Conservation (phyloP, 2,113 vertebrate genomes). For the Istiophorus platypterus region DNA sequence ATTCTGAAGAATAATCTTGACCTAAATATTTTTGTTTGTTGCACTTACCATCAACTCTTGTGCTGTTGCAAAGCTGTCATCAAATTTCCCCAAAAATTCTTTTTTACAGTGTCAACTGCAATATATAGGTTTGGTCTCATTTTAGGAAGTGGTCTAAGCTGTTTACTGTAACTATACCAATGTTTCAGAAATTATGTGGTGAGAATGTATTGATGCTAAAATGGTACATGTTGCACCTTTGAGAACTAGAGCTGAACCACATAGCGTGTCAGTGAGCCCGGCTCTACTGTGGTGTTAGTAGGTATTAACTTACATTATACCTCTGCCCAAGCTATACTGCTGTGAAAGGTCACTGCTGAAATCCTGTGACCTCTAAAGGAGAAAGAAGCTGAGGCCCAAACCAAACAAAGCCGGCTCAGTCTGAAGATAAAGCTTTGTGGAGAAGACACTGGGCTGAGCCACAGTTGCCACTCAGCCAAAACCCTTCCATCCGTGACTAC, state of each 20-base stretch:
- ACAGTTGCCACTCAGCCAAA: not conserved
- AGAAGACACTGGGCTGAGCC: not conserved
- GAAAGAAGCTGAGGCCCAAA: not conserved
- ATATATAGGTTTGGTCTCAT: not conserved
- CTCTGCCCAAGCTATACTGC: conserved; percentile 3
- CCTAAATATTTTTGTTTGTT: too few species aligned
- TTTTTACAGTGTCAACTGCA: too few species aligned
- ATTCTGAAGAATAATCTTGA: too few species aligned
- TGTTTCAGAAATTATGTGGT: not conserved
- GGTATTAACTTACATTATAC: not conserved
- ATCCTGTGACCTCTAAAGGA: not conserved
- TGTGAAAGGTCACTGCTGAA: not conserved
- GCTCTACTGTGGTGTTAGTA: not conserved
- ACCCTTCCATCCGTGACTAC: conserved; percentile 5
- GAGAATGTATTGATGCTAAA: conserved; percentile 9
- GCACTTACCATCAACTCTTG: too few species aligned
- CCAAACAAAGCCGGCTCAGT: not conserved
- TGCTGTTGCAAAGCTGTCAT: too few species aligned
- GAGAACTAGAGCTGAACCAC: not conserved
- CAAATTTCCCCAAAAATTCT: too few species aligned
- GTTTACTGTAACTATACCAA: conserved; percentile 23
- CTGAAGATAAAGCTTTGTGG: not conserved
- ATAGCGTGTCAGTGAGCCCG: not conserved
- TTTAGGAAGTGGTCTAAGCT: conserved; percentile 17
- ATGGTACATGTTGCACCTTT: conserved; percentile 1